Base-by-base conservation (phyloP, 2,888 invertebrate genomes). In the Athalia circularis region DNA sequence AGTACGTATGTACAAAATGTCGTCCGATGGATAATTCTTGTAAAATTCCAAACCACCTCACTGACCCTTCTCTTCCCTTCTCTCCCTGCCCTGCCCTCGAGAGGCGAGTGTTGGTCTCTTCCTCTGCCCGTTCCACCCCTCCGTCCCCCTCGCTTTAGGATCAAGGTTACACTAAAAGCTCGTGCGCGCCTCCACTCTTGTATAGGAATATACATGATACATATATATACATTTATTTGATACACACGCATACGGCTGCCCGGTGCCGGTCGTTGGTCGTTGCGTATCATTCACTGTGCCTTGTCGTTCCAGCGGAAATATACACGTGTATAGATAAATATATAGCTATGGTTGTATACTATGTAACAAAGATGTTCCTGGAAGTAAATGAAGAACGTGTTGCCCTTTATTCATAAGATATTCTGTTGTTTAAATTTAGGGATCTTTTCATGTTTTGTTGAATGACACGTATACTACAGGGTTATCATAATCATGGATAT, bases 81-180 rank as follows among this genome's bases (percentile, higher is more conserved):
- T 48, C 59, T 43, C 13, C 59, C 59, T 57, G 29, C 47, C 72
- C 57, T 72, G 45, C 72, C 72, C 57, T 29, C 29, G 29, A 29
- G 29, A 29, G 29, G 29, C 29, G 29, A 29, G 29, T 29, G 29
- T 29, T 29, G 29, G 29, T 29, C 29, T 13, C 52, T 59, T 15
- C 59, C 57, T 13, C 72, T 29, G 59, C n/a, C 6, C 13, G 9
- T 29, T 48, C 50, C 6, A 5, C 7, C 13, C n/a, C 67, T 50
- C 7, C 48, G n/a, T 13, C 67, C 74, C 62, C 62, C 62, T 48
- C 13, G 48, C 61, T 50, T 29, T 13, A 83, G 85, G 86, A 88
- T 88, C 89, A 89, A 89, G 89, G 89, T 89, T 88, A 89, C 88
- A 81, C 86, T 83, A 82, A 62, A 82, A 82, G 82, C 80, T 81